Evolutionary conservation across 2,888 invertebrate genomes (phyloP), one percentile per base, ranked within the genome.

Genomic region (Rugalucina vietnamica): DNA sequence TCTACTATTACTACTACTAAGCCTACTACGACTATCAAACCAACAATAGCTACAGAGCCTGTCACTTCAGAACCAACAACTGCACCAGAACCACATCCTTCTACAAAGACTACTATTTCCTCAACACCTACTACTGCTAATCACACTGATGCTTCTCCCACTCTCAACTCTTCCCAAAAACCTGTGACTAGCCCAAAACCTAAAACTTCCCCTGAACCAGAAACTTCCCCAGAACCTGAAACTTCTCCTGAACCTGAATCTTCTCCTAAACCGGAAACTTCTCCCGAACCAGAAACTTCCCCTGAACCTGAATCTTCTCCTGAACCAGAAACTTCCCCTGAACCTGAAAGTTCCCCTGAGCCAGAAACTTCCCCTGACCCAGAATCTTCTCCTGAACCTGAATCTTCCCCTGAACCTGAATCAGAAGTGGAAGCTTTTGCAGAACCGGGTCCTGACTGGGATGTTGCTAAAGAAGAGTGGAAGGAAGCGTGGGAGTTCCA

Each of bases 401-500:
- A 82, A 21, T 76, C 84, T 34, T 73, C 82, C 21, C 77, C 82
- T 24, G 86, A 89, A 78, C 73, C 86, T 21, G 85, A 87, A 74
- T 34, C 82, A 12, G 89, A 87, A 71, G 84, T 79, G 12, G 82
- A 82, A 69, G 81, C 89, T 1, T 89, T 90, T 75, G 89, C 92
- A n/a, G 93, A 93, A 72, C 93, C 94, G 18, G 90, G 89, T n/a
- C 94, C 94, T 14, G 91, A 93, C 32, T 94, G 94, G 94, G 87
- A 85, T 14, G 65, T 83, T 3, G 94, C 94, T 8, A 93, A 93
- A 87, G 54, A 81, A 21, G 74, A 86, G 32, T 94, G 93, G 92
- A 96, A 97, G 0, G 97, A 97, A 88, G 98, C 98, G 0, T 98
- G 98, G 98, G 97, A 98, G 92, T 96, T 98, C 12, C 98, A 98